Percentiles rank a stretch among this genome's conserved stretches.
Conservation (phyloP, 2,113 vertebrate genomes). For the Sapajus apella region DNA sequence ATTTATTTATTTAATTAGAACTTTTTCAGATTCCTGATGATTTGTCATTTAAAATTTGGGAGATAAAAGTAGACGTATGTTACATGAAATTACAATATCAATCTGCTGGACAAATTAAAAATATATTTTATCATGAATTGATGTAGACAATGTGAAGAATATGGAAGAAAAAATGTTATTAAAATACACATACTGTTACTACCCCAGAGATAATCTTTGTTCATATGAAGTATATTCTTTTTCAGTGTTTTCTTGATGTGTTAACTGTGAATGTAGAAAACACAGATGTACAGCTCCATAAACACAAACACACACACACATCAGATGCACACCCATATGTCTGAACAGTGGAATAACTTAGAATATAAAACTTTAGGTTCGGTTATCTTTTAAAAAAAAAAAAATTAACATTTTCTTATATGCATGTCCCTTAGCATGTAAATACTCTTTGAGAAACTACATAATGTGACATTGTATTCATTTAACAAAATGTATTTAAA, state of each 20-base stretch:
- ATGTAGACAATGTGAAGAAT: neutral
- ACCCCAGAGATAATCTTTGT: neutral
- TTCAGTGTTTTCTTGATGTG: neutral
- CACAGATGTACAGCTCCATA: neutral
- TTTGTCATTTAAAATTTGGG: constrained; percentile 75
- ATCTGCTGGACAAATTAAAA: constrained; percentile 36
- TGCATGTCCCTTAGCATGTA: neutral
- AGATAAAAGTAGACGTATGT: constrained; percentile 59
- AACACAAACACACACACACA: neutral
- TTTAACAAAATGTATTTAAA: neutral
- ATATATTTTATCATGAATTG: neutral
- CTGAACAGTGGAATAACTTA: neutral
- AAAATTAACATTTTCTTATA: neutral
- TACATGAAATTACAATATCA: constrained; percentile 69
- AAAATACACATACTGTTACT: neutral
- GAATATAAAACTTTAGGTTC: neutral
- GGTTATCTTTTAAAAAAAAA: neutral
- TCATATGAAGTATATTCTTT: neutral
- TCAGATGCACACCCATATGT: neutral
- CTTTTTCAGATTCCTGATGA: constrained; percentile 64
- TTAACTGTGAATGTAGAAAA: constrained; percentile 22
- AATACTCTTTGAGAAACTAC: neutral
- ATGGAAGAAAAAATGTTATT: neutral
- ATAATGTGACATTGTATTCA: neutral
- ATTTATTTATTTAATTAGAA: constrained; percentile 67